These are phyloP conservation scores for Motacilla alba DNA, from an alignment of 2,113 vertebrate genomes.

Conservation along the genomic window DNA sequence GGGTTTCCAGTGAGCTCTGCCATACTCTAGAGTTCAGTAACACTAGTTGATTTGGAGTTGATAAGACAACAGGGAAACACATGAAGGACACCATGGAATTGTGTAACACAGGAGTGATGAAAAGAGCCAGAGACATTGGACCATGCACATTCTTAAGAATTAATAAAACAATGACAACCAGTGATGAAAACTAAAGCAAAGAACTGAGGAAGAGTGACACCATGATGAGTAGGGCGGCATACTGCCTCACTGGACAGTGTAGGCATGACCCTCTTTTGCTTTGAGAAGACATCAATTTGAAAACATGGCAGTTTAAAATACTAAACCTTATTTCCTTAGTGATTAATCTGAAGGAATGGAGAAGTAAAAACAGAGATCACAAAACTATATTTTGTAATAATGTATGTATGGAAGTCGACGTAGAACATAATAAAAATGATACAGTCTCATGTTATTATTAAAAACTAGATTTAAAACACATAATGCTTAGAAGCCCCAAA, in stretches of 20 bases:
- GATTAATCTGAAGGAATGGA: neutral
- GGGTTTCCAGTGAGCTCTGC: neutral
- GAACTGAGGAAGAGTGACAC: neutral
- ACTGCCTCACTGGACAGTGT: neutral
- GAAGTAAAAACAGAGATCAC: neutral
- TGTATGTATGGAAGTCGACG: neutral
- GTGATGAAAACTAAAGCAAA: neutral
- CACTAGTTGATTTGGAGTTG: accelerated
- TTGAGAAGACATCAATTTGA: neutral
- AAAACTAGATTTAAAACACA: neutral
- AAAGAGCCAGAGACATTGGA: neutral
- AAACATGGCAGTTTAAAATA: neutral
- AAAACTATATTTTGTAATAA: neutral
- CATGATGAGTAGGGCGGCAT: neutral
- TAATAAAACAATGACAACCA: neutral
- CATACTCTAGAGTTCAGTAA: neutral
- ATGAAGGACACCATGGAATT: neutral
- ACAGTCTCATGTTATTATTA: neutral
- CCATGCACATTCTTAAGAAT: neutral
- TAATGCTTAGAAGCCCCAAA: neutral
- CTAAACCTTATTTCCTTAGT: neutral
- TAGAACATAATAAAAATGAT: neutral
- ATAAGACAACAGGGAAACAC: neutral
- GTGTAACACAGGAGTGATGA: neutral
- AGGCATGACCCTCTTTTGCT: neutral